Conservation (phyloP, 1,140 invertebrate species). For the Drosophila dunni region DNA sequence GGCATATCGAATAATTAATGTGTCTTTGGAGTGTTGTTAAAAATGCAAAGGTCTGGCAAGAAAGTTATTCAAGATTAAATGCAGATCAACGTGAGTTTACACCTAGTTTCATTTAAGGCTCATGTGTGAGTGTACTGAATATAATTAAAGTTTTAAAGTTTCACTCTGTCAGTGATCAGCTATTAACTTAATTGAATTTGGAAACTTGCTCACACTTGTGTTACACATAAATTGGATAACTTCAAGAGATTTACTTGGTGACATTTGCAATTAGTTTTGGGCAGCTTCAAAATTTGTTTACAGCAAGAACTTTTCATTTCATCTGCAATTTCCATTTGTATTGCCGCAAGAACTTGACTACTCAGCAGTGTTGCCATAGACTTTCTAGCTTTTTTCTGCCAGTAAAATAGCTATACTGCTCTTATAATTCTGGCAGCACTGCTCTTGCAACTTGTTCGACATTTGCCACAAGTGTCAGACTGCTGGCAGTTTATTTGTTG, state of each 20-base stretch:
- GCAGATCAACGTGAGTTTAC: not conserved
- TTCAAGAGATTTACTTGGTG: slow-evolving; percentile 5
- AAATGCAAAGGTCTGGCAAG: not conserved
- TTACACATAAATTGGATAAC: not conserved
- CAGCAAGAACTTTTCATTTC: slow-evolving; percentile 19
- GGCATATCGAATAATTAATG: slow-evolving; percentile 38
- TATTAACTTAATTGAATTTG: slow-evolving; percentile 37
- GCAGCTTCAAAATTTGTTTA: not conserved
- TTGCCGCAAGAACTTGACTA: slow-evolving; percentile 3
- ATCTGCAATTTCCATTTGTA: slow-evolving; percentile 45
- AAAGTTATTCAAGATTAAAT: not conserved
- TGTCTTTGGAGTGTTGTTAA: slow-evolving; percentile 50
- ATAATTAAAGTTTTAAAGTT: too few relatives aligned
- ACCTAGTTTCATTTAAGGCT: too few relatives aligned
- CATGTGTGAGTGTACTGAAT: too few relatives aligned
- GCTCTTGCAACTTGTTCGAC: not conserved
- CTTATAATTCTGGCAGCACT: too few relatives aligned
- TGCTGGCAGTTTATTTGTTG: slow-evolving; percentile 49
- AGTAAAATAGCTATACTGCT: too few relatives aligned
- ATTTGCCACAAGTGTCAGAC: slow-evolving; percentile 67
- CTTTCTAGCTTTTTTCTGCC: too few relatives aligned
- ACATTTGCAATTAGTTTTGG: slow-evolving; percentile 30
- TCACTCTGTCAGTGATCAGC: not conserved
- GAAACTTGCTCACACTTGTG: too few relatives aligned
- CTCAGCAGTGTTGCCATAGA: not conserved